Percentiles rank a stretch among this genome's conserved stretches.
Conservation (phyloP, 2,113 vertebrate genomes). For the Drymodes brunneopygia region DNA sequence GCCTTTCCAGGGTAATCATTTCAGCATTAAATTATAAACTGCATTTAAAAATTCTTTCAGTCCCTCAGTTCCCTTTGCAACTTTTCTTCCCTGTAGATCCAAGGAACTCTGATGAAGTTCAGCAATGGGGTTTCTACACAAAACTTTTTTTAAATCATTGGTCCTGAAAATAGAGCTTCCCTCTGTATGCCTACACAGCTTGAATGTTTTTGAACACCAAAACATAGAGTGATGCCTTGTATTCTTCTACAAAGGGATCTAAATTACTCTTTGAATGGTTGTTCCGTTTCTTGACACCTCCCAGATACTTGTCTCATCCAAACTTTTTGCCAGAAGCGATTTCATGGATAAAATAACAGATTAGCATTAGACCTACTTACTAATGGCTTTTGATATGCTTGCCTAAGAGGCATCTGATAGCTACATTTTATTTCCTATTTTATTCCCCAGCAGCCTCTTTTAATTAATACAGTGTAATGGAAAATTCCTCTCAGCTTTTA, state of each 20-base stretch:
- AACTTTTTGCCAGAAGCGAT: neutral
- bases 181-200: neutral
- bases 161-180: neutral
- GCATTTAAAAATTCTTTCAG: neutral
- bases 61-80: neutral
- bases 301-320: neutral
- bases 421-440: neutral
- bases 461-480: neutral
- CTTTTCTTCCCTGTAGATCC: neutral
- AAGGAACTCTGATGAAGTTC: neutral
- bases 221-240: neutral
- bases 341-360: neutral
- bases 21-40: neutral
- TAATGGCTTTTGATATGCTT: neutral
- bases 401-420: neutral
- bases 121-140: neutral
- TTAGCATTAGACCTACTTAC: neutral
- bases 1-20: neutral
- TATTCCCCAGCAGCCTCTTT: neutral
- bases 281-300: neutral
- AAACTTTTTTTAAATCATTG: neutral
- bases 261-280: neutral
- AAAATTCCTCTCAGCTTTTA: neutral
- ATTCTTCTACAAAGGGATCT: neutral
- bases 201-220: neutral